Evolutionary conservation across 2,888 invertebrate species (phyloP), one percentile per base, ranked within the genome.

Genomic region (Stictocephala bisonia): DNA sequence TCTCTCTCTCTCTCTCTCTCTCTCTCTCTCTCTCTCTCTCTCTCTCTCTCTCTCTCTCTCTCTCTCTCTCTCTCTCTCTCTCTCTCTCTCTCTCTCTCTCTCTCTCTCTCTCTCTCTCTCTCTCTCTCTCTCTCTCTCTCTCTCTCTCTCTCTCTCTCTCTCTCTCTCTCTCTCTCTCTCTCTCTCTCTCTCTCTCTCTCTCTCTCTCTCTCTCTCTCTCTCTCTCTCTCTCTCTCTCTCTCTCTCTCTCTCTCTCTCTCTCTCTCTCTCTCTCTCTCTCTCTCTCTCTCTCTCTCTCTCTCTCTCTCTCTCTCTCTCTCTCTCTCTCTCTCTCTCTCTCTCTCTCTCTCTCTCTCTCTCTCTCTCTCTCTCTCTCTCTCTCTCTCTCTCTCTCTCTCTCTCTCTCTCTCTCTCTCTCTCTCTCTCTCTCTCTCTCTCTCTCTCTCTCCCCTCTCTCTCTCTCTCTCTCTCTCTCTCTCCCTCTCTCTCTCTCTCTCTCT

Each of bases 41-140:
- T 9, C 24, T 22, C 3, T 22, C 24, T 13, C 27, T 27, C 40
- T 24, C 9, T 20, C 41, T 66, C 15, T 58, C 60, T 70, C 60
- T 76, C 53, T 79, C 71, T 66, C 66, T 69, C 74, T 75, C 71
- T 74, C 66, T 64, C 58, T 68, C 50, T 68, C 51, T 15, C 68
- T 48, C 56, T 56, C 66, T 68, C 60, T 26, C 29, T 26, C 35
- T 41, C 72, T 18, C 26, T 51, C 29, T 64, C 64, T 60, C 69
- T 58, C 18, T 64, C 75, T 72, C 73, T 56, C 29, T 60, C 64
- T 75, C n/a, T 24, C 18, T 56, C 22, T 56, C 56, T 56, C 22
- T 7, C 56, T 15, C 24, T 15, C 56, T 56, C 13, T 26, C 24
- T 1, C 56, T 24, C 26, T 22, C 56, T 53, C 18, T 53, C 18